phyloP scores from a whole-genome alignment of 2,113 vertebrate genomes.

The Theropithecus gelada region DNA sequence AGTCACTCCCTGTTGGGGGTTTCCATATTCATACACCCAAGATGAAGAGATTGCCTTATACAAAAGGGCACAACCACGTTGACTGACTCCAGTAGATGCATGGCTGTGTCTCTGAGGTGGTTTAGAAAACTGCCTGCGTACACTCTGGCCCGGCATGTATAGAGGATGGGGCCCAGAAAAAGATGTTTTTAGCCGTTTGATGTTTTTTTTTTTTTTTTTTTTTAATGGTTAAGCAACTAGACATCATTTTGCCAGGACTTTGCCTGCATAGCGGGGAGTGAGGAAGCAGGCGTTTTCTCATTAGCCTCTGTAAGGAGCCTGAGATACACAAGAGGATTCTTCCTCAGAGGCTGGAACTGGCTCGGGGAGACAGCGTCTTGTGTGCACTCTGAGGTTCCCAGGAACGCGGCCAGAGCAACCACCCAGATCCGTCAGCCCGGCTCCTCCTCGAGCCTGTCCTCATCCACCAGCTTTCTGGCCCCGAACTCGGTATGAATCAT shows the following conservation, averaged over 20 bases:
- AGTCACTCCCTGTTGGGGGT: accelerated
- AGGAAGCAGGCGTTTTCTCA: background rate
- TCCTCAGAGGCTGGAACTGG: background rate
- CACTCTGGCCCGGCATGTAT: no score
- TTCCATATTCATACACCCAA: background rate
- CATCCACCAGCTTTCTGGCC: no score
- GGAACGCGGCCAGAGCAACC: accelerated
- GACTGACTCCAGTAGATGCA: accelerated
- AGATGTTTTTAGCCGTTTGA: background rate
- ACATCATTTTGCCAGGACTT: background rate
- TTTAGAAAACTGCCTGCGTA: background rate
- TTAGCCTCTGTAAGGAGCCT: background rate
- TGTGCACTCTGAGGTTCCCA: accelerated
- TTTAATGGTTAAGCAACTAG: background rate
- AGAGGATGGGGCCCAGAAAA: no score
- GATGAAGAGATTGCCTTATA: background rate
- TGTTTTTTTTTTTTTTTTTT: background rate
- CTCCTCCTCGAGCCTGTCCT: no score
- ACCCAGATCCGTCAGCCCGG: background rate
- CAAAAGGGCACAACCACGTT: accelerated
- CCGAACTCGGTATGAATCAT: accelerated
- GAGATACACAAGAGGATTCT: accelerated
- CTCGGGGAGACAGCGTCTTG: no score
- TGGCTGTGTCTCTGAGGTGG: background rate
- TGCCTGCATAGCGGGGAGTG: background rate